Conservation (phyloP, 2,888 invertebrate genomes). For the Alcis repandata region DNA sequence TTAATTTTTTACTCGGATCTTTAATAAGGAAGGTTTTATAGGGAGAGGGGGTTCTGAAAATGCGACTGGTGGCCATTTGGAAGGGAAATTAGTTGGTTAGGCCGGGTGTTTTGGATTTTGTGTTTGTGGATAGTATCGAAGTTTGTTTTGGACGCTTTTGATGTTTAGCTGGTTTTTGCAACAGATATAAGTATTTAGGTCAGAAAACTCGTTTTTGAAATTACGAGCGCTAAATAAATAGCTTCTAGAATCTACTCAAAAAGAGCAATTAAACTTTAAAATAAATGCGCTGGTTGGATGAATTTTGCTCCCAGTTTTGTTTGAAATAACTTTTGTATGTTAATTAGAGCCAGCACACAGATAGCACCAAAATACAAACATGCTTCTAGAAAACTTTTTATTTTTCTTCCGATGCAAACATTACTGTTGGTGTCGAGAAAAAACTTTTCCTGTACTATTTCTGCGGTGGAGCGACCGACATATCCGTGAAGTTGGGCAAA, state of each 20-base stretch:
- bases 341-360: not conserved
- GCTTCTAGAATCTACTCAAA: too few relatives aligned
- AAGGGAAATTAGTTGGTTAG: conserved; percentile 17
- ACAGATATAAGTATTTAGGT: too few relatives aligned
- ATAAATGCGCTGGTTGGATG: too few relatives aligned
- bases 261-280: too few relatives aligned
- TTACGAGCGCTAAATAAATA: too few relatives aligned
- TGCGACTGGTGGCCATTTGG: conserved; percentile 27
- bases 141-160: not conserved
- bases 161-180: too few relatives aligned
- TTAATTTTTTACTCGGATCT: conserved; percentile 47
- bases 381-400: not conserved
- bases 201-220: too few relatives aligned
- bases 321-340: too few relatives aligned
- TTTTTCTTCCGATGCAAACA: conserved; percentile 10
- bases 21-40: conserved; percentile 38
- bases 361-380: not conserved
- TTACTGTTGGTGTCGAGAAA: conserved; percentile 9
- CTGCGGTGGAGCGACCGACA: not conserved
- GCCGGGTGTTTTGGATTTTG: conserved; percentile 8
- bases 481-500: not conserved
- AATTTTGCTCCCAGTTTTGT: too few relatives aligned
- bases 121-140: not conserved
- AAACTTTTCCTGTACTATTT: conserved; percentile 21
- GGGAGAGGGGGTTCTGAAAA: conserved; percentile 22